These are phyloP conservation scores for Malurus leucopterus DNA, from an alignment of 2,797 vertebrate genomes.

Conservation along the genomic window DNA sequence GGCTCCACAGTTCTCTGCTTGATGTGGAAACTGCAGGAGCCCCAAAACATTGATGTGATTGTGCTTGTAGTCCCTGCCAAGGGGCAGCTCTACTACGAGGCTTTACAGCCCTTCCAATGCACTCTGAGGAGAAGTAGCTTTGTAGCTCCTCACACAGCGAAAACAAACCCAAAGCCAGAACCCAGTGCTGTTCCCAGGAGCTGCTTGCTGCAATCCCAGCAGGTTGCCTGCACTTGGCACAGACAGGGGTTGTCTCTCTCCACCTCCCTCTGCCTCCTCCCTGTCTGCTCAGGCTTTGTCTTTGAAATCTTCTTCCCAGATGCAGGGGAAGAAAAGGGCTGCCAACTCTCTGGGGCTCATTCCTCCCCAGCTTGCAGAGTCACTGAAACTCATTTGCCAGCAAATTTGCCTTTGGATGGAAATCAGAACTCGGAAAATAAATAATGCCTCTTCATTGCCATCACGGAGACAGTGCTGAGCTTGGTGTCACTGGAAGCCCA, in stretches of 20 bases:
- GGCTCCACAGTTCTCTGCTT: not conserved
- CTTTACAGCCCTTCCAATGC: not conserved
- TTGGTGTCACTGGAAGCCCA: slow-evolving; percentile 63
- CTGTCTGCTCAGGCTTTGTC: not conserved
- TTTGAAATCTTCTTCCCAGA: not conserved
- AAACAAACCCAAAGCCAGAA: not conserved
- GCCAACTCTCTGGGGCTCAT: not conserved
- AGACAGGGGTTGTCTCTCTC: not conserved
- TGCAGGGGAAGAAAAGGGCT: not conserved
- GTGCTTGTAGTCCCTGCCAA: not conserved
- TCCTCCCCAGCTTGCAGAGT: not conserved
- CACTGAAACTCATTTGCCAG: not conserved
- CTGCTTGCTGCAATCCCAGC: not conserved
- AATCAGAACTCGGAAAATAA: not conserved
- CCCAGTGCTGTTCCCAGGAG: not conserved
- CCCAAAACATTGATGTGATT: not conserved
- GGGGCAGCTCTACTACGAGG: not conserved
- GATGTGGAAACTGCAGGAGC: not conserved
- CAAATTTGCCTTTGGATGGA: not conserved
- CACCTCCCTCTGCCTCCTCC: not conserved
- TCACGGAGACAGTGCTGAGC: slow-evolving; percentile 75
- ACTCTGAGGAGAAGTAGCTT: not conserved
- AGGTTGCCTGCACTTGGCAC: not conserved
- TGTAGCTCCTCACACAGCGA: not conserved
- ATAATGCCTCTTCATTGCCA: not conserved